Base-by-base conservation (phyloP, 2,797 vertebrate species). In the Hirundo rustica region DNA sequence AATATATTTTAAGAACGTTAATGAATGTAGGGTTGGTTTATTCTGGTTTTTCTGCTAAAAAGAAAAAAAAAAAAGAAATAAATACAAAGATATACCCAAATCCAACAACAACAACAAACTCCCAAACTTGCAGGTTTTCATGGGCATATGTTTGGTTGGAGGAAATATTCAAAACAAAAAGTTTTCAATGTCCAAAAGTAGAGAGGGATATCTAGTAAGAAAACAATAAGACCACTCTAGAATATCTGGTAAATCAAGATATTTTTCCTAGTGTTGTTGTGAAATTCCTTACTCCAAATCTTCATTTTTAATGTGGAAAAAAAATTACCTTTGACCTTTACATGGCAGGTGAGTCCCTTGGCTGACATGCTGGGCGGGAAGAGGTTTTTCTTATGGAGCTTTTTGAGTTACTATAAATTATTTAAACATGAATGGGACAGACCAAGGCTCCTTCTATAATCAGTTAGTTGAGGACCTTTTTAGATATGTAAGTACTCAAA, bases 71-170 rank as follows among this genome's bases (percentile, higher is more conserved):
- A 3, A 5, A n/a, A 45, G 26, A 21, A 40, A 51, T 16, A 51
- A 40, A 38, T 19, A 45, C 8, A n/a, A 76, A 61, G 9, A 40
- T 25, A 47, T 20, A 53, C 2, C 16, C 6, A 34, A 71, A 42
- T 10, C 10, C 16, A 76, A 17, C 4, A 10, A 32, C 5, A 51
- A 17, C 5, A 81, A 18, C 4, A 9, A 34, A 3, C 1, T 1
- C 32, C 11, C 26, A 26, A 11, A 50, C 10, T 17, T 70, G 10
- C 7, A 44, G 22, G 4, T 65, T 61, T 78, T 65, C 4, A 32
- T 10, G 11, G 15, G 18, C 32, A 25, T 5, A 3, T 12, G 8
- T 13, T 70, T 34, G 2, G 13, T 47, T 67, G 51, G 20, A 51
- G 29, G 10, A 78, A 78, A 66, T 21, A 10, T 11, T 71, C 14